Evolutionary conservation across 1,140 invertebrate species (phyloP).

Genomic region (Linepithema humile): DNA sequence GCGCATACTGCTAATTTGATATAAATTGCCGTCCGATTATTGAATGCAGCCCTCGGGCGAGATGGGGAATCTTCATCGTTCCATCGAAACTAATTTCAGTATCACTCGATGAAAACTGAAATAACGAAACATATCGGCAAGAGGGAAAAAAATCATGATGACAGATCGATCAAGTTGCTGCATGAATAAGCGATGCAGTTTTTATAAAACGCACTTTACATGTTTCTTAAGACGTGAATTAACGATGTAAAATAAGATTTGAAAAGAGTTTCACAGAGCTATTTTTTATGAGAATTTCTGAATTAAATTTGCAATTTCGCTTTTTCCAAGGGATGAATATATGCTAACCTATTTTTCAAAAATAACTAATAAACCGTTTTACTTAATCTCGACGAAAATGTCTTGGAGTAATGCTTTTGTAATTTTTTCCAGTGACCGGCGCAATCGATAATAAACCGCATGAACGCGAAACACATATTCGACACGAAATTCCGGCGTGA

Average conservation of each 20-base stretch:
- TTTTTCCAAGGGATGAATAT: no score
- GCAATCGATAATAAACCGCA: background rate
- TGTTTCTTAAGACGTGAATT: no score
- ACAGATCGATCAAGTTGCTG: background rate
- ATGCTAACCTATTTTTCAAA: no score
- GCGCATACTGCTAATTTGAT: slow-evolving; percentile 61
- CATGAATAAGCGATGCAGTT: background rate
- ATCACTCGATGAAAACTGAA: slow-evolving; percentile 18
- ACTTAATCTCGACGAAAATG: no score
- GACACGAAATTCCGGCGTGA: background rate
- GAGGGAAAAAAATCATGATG: background rate
- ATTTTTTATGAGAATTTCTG: no score
- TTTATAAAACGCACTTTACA: no score
- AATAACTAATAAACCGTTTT: no score
- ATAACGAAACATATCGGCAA: background rate
- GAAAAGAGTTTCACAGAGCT: no score
- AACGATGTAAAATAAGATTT: no score
- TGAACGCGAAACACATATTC: background rate
- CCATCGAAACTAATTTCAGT: slow-evolving; percentile 25
- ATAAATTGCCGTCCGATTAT: slow-evolving; percentile 65
- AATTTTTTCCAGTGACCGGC: background rate
- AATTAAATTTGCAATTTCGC: no score
- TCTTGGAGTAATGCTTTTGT: background rate
- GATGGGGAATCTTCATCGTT: slow-evolving; percentile 23
- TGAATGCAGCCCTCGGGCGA: slow-evolving; percentile 37